Evolutionary conservation across 2,888 invertebrate genomes (phyloP).

Genomic region (Gymnoscelis rufifasciata): DNA sequence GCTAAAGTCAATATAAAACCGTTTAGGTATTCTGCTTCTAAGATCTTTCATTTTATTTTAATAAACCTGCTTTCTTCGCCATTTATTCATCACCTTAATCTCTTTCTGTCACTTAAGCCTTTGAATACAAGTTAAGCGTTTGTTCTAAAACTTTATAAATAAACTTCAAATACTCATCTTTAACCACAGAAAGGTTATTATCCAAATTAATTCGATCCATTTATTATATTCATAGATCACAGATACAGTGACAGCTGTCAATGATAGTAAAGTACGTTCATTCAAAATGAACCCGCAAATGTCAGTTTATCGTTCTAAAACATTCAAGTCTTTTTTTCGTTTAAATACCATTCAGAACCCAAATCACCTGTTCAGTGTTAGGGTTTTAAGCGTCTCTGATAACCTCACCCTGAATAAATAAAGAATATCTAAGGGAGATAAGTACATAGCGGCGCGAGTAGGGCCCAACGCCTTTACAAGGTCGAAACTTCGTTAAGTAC

Average conservation of each 20-base stretch:
- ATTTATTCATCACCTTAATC: too few relatives aligned
- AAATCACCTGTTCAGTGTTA: constrained; percentile 20
- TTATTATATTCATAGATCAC: not conserved
- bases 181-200: not conserved
- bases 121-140: too few relatives aligned
- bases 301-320: constrained; percentile 4
- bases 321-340: constrained; percentile 14
- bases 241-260: constrained; percentile 11
- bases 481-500: too few relatives aligned
- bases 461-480: too few relatives aligned
- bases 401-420: constrained; percentile 36
- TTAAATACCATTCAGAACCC: constrained; percentile 16
- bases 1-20: too few relatives aligned
- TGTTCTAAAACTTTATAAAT: too few relatives aligned
- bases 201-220: not conserved
- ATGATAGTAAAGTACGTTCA: constrained; percentile 3
- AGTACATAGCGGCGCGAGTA: constrained; percentile 16
- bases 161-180: too few relatives aligned
- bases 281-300: constrained; percentile 5
- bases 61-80: too few relatives aligned
- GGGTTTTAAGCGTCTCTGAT: constrained; percentile 27
- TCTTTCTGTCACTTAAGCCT: too few relatives aligned
- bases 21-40: too few relatives aligned
- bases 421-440: constrained; percentile 25
- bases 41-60: too few relatives aligned